These are phyloP conservation scores for Pseudococcus longispinus DNA, from an alignment of 2,888 invertebrate genomes.

Conservation along the genomic window DNA sequence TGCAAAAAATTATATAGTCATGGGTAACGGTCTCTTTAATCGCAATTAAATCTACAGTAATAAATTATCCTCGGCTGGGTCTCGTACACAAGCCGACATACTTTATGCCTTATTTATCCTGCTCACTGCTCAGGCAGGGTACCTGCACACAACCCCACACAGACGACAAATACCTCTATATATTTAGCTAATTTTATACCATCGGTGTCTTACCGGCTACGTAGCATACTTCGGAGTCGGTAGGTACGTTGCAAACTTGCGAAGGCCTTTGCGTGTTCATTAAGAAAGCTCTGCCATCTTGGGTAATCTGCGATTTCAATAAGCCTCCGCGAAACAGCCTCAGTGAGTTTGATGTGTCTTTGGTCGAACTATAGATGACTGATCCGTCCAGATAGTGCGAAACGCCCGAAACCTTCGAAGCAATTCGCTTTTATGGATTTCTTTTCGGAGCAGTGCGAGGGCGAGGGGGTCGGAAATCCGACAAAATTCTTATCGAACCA, in stretches of 20 bases:
- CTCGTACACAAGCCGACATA: background rate
- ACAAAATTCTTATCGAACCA: background rate
- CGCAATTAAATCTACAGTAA: constrained; percentile 19
- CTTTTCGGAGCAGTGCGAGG: background rate
- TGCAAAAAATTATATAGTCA: constrained; percentile 11
- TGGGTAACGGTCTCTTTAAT: background rate
- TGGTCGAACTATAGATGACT: constrained; percentile 77
- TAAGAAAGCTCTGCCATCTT: constrained; percentile 73
- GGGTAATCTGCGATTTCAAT: constrained; percentile 65
- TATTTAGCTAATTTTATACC: background rate
- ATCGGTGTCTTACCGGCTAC: constrained; percentile 68
- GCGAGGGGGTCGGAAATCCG: background rate
- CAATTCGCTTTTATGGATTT: background rate
- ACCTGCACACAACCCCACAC: background rate
- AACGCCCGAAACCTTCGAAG: constrained; percentile 62
- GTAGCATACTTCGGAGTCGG: constrained; percentile 75
- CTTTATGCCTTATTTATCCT: background rate
- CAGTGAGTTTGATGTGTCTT: constrained; percentile 66
- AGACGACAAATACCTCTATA: background rate
- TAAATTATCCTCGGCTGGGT: background rate
- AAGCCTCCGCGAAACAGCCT: constrained; percentile 58
- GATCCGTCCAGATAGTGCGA: constrained; percentile 81
- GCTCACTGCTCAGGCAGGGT: no score
- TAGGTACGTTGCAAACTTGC: constrained; percentile 70
- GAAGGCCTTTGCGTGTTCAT: constrained; percentile 71